Evolutionary conservation across 2,113 vertebrate genomes (phyloP).

Genomic region (Leucoraja erinaceus): DNA sequence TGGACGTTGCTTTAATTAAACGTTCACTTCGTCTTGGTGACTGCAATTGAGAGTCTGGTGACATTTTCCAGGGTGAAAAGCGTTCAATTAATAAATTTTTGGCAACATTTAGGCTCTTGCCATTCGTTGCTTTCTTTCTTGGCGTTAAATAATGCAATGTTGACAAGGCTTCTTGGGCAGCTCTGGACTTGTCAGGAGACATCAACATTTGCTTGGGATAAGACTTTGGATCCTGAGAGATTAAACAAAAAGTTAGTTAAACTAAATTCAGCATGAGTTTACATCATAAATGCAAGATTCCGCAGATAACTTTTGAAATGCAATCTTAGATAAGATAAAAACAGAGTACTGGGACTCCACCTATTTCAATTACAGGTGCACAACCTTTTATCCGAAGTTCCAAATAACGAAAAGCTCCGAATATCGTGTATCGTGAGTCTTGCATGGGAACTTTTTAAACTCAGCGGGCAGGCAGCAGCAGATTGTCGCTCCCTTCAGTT

Average conservation of each 20-base stretch:
- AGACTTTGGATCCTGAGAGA: conserved; percentile 44
- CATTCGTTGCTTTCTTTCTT: conserved; percentile 18
- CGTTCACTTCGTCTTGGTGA: conserved; percentile 46
- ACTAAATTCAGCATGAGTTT: background rate
- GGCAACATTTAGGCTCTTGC: conserved; percentile 42
- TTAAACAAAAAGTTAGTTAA: conserved; percentile 1
- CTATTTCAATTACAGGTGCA: background rate
- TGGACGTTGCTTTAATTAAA: conserved; percentile 44
- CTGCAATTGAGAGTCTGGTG: conserved; percentile 41
- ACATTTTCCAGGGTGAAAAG: conserved; percentile 42
- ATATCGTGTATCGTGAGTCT: too few relatives aligned
- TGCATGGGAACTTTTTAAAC: too few relatives aligned
- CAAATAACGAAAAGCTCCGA: too few relatives aligned
- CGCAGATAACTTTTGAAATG: background rate
- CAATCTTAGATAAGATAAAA: background rate
- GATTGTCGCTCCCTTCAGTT: too few relatives aligned
- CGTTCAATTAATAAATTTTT: conserved; percentile 42
- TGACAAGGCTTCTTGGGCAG: conserved; percentile 47
- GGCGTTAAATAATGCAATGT: conserved; percentile 32
- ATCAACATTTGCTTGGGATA: conserved; percentile 44
- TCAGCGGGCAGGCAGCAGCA: too few relatives aligned
- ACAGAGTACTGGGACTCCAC: background rate
- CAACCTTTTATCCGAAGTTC: too few relatives aligned
- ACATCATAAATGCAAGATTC: background rate
- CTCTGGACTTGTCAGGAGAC: conserved; percentile 40